Evolutionary conservation across 1,140 invertebrate species (phyloP).

Genomic region (Sweltsa coloradensis): DNA sequence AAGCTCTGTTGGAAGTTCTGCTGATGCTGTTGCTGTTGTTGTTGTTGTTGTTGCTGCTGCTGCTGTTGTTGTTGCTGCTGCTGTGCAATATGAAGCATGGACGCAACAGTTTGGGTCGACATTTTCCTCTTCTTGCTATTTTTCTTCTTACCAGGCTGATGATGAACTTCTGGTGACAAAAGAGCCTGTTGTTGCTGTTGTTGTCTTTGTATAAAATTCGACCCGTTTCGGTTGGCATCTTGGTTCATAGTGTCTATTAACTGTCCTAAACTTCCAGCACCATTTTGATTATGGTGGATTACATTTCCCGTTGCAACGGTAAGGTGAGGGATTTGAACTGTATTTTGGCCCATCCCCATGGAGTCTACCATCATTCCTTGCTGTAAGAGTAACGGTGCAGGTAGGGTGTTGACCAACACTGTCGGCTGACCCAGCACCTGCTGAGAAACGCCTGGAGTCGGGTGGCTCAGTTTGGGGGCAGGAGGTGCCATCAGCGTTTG

Average conservation of each 20-base stretch:
- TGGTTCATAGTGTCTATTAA: constrained; percentile 6
- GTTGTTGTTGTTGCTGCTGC: constrained; percentile 19
- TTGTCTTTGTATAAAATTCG: neutral
- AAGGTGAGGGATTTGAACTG: constrained; percentile 44
- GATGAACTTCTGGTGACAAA: constrained; percentile 43
- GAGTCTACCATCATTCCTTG: constrained; percentile 57
- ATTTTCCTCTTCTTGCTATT: constrained; percentile 58
- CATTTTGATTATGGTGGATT: constrained; percentile 11
- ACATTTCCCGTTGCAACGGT: constrained; percentile 34
- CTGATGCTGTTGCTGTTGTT: constrained; percentile 16
- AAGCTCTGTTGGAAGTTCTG: constrained; percentile 6
- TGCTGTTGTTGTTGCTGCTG: constrained; percentile 38
- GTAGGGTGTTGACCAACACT: constrained; percentile 68
- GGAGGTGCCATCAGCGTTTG: constrained; percentile 19
- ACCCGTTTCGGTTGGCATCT: constrained; percentile 25
- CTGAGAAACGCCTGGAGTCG: constrained; percentile 31
- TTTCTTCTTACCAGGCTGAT: constrained; percentile 31
- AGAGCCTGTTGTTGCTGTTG: constrained; percentile 24
- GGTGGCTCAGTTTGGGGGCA: constrained; percentile 23
- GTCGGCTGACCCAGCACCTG: constrained; percentile 60
- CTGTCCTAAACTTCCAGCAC: constrained; percentile 3
- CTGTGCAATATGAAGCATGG: constrained; percentile 58
- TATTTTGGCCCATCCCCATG: constrained; percentile 33
- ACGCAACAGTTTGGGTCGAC: constrained; percentile 53
- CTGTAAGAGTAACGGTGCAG: constrained; percentile 61